These are phyloP conservation scores for Sipha maydis DNA, from an alignment of 2,888 invertebrate genomes.

Conservation along the genomic window DNA sequence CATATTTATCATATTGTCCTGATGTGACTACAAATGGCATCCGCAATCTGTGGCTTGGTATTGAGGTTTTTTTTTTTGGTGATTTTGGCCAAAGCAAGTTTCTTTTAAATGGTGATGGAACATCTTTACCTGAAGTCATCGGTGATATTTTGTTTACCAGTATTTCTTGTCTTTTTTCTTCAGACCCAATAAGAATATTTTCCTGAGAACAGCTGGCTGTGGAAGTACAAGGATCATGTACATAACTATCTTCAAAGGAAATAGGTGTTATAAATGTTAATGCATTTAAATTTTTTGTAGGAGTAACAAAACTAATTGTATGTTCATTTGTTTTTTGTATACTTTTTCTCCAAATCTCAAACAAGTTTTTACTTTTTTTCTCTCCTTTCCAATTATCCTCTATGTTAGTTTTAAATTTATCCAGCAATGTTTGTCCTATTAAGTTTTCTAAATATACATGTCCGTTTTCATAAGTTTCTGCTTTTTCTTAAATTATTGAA, in stretches of 20 bases:
- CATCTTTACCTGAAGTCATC: background rate
- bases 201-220: no score
- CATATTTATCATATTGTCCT: background rate
- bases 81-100: constrained; percentile 26
- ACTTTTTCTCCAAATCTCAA: constrained; percentile 1
- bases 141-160: background rate
- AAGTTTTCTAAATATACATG: constrained; percentile 5
- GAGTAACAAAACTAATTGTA: background rate
- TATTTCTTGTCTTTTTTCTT: constrained; percentile 5
- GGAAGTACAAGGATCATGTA: background rate
- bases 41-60: background rate
- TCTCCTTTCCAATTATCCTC: background rate
- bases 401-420: background rate
- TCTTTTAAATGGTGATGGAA: constrained; percentile 43
- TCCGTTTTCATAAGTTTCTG: background rate
- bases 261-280: background rate
- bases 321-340: background rate
- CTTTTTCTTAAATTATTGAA: background rate
- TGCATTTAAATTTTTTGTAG: background rate
- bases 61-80: background rate
- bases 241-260: background rate
- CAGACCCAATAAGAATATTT: no score
- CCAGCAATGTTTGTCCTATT: background rate
- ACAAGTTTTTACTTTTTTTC: background rate
- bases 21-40: background rate